Conservation (phyloP, 2,113 vertebrate genomes). For the Todiramphus chloris region DNA sequence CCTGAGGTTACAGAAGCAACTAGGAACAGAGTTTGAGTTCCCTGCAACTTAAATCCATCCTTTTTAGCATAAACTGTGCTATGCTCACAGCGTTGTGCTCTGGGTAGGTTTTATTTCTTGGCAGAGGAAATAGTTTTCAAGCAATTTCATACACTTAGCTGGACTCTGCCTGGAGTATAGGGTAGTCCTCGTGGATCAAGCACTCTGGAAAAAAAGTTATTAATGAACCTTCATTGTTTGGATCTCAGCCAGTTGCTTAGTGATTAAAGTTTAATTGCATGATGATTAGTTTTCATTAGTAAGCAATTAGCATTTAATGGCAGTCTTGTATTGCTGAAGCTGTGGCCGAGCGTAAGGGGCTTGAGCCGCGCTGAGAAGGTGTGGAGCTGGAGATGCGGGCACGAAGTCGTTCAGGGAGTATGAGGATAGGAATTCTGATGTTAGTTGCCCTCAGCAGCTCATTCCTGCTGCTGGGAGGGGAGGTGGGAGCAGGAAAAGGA, state of each 20-base stretch:
- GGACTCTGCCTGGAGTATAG: background rate
- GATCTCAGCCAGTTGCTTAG: constrained; percentile 54
- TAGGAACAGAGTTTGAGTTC: background rate
- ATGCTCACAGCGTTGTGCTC: background rate
- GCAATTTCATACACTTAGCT: background rate
- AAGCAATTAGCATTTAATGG: constrained; percentile 58
- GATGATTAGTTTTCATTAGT: constrained; percentile 69
- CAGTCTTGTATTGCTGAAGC: constrained; percentile 14
- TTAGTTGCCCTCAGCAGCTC: background rate
- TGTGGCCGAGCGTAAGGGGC: background rate
- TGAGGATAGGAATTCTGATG: background rate
- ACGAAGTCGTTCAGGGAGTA: background rate
- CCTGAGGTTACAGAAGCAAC: background rate
- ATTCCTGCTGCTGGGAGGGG: background rate
- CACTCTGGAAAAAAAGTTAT: constrained; percentile 25
- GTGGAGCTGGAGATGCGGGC: background rate
- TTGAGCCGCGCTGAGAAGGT: background rate
- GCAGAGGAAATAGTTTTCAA: background rate
- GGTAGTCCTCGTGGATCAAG: background rate
- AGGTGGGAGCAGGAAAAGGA: background rate
- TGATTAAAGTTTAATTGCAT: constrained; percentile 66
- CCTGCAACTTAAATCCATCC: background rate
- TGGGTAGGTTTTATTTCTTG: background rate
- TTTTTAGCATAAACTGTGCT: background rate
- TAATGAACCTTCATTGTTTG: constrained; percentile 60